Conservation (phyloP, 2,888 invertebrate species). For the Sminthurinus aureus region DNA sequence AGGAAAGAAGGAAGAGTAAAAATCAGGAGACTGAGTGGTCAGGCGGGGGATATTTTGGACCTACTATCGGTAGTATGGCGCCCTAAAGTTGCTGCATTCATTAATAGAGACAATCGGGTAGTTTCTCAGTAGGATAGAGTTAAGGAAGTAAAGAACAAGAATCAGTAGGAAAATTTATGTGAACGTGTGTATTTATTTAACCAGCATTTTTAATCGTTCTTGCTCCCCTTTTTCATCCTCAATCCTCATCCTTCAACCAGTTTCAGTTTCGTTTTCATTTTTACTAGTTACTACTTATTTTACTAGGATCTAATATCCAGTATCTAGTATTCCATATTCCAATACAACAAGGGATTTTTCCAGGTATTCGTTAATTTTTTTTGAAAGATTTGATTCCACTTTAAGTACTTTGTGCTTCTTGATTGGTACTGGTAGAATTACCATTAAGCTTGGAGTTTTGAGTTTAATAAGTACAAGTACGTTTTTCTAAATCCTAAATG, state of each 20-base stretch:
- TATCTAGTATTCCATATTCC: no score
- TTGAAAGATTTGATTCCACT: no score
- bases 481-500: no score
- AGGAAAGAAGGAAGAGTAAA: background rate
- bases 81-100: constrained; percentile 48
- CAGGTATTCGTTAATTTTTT: no score
- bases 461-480: no score
- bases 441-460: no score
- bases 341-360: no score
- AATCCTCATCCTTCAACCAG: background rate
- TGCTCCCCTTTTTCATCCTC: constrained; percentile 26
- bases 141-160: constrained; percentile 26
- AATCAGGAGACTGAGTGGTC: constrained; percentile 15
- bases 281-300: background rate
- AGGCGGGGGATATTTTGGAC: constrained; percentile 3
- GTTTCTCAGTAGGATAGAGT: constrained; percentile 44
- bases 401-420: no score
- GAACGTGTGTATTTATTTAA: constrained; percentile 32
- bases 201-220: constrained; percentile 26
- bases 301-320: no score
- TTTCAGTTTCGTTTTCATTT: constrained; percentile 9
- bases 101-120: constrained; percentile 49
- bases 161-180: constrained; percentile 44
- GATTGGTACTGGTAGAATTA: no score
- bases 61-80: constrained; percentile 39